Evolutionary conservation across 2,797 vertebrate genomes (phyloP).

Genomic region (Dallia pectoralis): DNA sequence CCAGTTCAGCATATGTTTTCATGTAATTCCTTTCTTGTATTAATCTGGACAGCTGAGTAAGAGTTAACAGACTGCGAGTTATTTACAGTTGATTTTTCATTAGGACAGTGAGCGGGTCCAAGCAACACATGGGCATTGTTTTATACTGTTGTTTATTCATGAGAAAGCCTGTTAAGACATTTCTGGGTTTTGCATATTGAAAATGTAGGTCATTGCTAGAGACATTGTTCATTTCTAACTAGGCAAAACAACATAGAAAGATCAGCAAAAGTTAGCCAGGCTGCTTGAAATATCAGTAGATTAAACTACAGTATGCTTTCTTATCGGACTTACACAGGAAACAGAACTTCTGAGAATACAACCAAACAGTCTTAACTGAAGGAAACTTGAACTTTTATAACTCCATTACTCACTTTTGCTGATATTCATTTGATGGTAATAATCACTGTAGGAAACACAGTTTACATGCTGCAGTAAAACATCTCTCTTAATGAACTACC

Average conservation of each 20-base stretch:
- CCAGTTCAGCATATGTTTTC: neutral
- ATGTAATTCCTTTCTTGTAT: conserved; percentile 2
- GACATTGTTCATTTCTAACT: neutral
- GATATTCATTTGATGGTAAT: neutral
- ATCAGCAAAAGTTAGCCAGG: neutral
- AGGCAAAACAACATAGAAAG: neutral
- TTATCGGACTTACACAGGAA: conserved; percentile 7
- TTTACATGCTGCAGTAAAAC: neutral
- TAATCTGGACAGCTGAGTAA: neutral
- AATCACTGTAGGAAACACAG: neutral
- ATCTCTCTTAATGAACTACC: neutral
- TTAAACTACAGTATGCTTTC: conserved; percentile 13
- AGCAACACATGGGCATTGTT: conserved; percentile 2
- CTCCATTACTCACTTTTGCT: neutral
- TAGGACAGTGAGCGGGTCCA: neutral
- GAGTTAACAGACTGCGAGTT: neutral
- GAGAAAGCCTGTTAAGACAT: neutral
- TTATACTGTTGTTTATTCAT: neutral
- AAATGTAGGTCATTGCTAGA: neutral
- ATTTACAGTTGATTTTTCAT: conserved; percentile 11
- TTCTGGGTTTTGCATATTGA: neutral
- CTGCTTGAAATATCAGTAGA: neutral
- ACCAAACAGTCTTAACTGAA: conserved; percentile 21
- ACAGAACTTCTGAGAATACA: conserved; percentile 2
- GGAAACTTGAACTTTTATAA: conserved; percentile 9